Evolutionary conservation across 1,140 invertebrate species (phyloP).

Genomic region (Drosophila mauritiana): DNA sequence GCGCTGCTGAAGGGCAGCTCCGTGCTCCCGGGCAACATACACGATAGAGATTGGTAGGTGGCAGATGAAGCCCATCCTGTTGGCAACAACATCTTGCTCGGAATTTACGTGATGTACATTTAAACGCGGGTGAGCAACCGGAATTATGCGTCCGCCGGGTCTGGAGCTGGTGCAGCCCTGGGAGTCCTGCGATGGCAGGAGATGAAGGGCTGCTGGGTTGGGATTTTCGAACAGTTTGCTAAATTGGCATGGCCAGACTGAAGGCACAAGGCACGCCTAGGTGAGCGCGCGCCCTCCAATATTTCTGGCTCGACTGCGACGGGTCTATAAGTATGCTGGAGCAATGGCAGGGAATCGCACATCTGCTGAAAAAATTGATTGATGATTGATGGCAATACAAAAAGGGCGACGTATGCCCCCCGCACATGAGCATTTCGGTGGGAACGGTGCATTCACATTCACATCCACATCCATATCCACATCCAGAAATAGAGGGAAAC

Average conservation of each 20-base stretch:
- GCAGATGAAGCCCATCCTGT: slow-evolving; percentile 13
- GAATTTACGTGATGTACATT: slow-evolving; percentile 79
- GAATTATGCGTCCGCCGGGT: slow-evolving; percentile 64
- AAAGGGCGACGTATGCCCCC: slow-evolving; percentile 31
- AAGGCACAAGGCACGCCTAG: slow-evolving; percentile 59
- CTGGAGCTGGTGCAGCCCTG: slow-evolving; percentile 13
- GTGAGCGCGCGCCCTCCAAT: slow-evolving; percentile 29
- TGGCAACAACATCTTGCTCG: slow-evolving; percentile 65
- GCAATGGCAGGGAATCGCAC: slow-evolving; percentile 29
- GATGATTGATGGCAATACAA: slow-evolving; percentile 40
- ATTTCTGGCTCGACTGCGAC: slow-evolving; percentile 36
- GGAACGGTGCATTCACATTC: slow-evolving; percentile 8
- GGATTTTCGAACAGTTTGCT: slow-evolving; percentile 63
- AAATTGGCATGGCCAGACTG: slow-evolving; percentile 70
- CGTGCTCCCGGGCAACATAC: slow-evolving; percentile 53
- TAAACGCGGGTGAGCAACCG: slow-evolving; percentile 71
- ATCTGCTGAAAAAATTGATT: slow-evolving; percentile 77
- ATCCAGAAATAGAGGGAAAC: slow-evolving; percentile 5
- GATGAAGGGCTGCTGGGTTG: neutral
- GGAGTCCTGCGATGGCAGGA: slow-evolving; percentile 16
- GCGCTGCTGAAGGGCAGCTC: slow-evolving; percentile 4
- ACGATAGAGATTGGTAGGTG: slow-evolving; percentile 30
- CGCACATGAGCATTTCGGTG: slow-evolving; percentile 4
- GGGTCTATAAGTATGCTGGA: slow-evolving; percentile 69
- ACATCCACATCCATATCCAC: slow-evolving; percentile 8